These are phyloP conservation scores for Leptosomus discolor DNA, from an alignment of 2,113 vertebrate species.

Conservation along the genomic window DNA sequence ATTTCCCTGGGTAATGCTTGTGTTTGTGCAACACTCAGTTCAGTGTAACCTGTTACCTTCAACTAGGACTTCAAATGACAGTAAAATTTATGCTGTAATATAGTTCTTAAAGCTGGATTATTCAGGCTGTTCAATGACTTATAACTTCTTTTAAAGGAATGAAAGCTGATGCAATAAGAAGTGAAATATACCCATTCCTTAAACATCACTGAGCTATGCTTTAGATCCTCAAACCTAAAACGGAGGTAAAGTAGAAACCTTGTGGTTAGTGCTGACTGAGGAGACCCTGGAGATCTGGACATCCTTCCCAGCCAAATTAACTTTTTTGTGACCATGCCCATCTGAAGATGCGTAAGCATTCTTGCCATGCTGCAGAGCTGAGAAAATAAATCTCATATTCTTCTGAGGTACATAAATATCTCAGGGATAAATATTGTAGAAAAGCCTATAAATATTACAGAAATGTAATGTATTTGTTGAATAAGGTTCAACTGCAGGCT, in stretches of 20 bases:
- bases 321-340: background rate
- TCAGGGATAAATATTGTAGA: background rate
- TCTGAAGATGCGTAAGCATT: background rate
- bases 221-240: background rate
- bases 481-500: background rate
- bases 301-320: background rate
- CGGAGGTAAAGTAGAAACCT: background rate
- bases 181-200: background rate
- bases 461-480: background rate
- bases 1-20: background rate
- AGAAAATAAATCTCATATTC: background rate
- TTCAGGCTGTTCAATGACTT: background rate
- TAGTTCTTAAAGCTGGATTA: background rate
- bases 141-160: background rate
- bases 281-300: background rate
- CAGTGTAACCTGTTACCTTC: background rate
- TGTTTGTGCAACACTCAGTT: background rate
- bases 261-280: background rate
- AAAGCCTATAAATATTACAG: background rate
- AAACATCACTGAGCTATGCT: background rate
- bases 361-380: background rate
- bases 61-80: background rate
- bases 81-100: background rate
- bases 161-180: background rate
- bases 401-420: background rate